Evolutionary conservation across 2,888 invertebrate species (phyloP), one percentile per base, ranked within the genome.

Genomic region (Drosophila bunnanda): DNA sequence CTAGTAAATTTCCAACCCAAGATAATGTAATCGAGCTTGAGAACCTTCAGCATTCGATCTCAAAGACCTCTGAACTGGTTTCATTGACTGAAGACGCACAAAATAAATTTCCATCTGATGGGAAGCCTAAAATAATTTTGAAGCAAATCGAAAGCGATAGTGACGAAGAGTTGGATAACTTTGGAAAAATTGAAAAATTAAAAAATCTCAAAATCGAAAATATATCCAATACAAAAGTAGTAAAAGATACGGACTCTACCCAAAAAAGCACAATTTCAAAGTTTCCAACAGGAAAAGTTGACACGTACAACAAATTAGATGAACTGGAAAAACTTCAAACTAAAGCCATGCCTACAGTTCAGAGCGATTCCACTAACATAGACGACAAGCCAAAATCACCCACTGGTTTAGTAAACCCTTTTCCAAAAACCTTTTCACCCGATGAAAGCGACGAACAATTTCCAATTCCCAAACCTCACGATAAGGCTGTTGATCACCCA

Each of bases 81-180:
- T 9, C 30, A 43, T 13, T 20, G 13, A 20, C 59, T 53, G 60
- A 56, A 5, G 17, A 59, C 41, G 25, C n/a, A 6, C 36, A 43
- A 7, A 56, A 17, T 4, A 76, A 43, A 25, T 82, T 88, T 39
- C 82, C 82, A 22, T 62, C 65, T 13, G 70, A 86, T 1, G 32
- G 1, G 1, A 43, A 30, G 6, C 56, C 46, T 4, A 28, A 3
- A 41, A 13, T 39, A 15, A 8, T 7, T 59, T 44, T 38, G 4
- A 17, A 6, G 20, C n/a, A 25, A 25, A 39, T 25, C 10, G 81
- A 86, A 9, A 80, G 84, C 36, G 81, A 83, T 5, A 86, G 89
- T 50, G 89, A 82, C 12, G 82, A 82, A 17, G 89, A 82, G 36
- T 46, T 80, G 13, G 74, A 78, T 2, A 50, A 52, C 9, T 13